Evolutionary conservation across 2,888 invertebrate species (phyloP), one percentile per base, ranked within the genome.

Genomic region (Thereva unica): DNA sequence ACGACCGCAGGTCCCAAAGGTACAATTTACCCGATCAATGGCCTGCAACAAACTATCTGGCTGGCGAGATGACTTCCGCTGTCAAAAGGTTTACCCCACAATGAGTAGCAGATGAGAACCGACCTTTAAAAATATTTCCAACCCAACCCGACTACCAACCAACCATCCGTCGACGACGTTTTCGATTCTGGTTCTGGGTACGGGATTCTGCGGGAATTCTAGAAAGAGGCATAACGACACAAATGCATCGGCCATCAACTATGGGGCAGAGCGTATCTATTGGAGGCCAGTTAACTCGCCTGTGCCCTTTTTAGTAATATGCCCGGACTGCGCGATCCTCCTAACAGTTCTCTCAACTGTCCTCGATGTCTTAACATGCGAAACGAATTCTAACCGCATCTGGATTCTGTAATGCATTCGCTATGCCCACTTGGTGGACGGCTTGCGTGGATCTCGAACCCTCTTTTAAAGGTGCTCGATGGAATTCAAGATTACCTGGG

Each of bases 101-200:
- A 47, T 59, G 49, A 59, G 47, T 47, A 59, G 37, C 49, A n/a
- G 23, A 59, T 40, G 47, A 38, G 12, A 38, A 59, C 49, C 59
- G 59, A 59, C 59, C 59, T 59, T 59, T 59, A 49, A 59, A 59
- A 59, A 59, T 59, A 59, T 59, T 59, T 59, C 38, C 49, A 59
- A 23, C 23, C 38, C 40, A 59, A 10, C 45, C n/a, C n/a, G n/a
- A n/a, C n/a, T n/a, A n/a, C n/a, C 37, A 40, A 34, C n/a, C 23
- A 23, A 23, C 23, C 23, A 23, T 1, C 23, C 23, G 23, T 2
- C 23, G 23, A 23, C 23, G 23, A 23, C 23, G 23, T 23, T 23
- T 23, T 23, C 23, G 23, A 23, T 23, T 23, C 23, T 23, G 23
- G 23, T 23, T 23, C 23, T 23, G 23, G 23, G 23, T 23, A 23